Evolutionary conservation across 92 coral and sea anemone species (phyloP), one percentile per base, ranked within the genome.

Genomic region (Virgularia gustaviana): DNA sequence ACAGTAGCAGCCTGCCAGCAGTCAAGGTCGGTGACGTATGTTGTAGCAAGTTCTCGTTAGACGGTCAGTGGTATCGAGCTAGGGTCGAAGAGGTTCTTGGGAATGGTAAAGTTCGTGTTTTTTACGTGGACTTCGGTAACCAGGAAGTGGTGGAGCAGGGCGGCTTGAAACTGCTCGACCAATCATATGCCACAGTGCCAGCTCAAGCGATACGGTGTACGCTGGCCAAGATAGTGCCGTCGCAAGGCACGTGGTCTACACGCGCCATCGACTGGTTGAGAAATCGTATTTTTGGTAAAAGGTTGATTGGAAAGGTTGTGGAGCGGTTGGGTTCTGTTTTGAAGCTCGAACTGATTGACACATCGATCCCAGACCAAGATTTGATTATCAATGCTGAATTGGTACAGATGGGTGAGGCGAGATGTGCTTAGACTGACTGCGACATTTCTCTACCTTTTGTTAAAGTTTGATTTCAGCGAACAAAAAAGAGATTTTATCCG

Each of bases 101-200:
- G 28, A 68, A 80, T 12, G 64, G 65, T 25, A 42, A 65, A 27
- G 67, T 85, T 36, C 49, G 41, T 15, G 96, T 85, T 18, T 92
- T 58, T 30, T 90, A 73, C 62, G 80, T 85, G 23, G 96, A 90
- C 73, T 90, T 81, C 74, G 96, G 96, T 13, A 88, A 90, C 81
- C 57, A 72, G 18, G 94, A 90, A 72, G 80, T 56, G 9, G 49
- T 72, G n/a, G 9, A 87, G 0, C 56, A 79, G 2, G 75, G 74
- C 67, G 77, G 57, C 30, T 75, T 90, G 30, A 63, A 85, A 41
- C 35, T 63, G 65, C 61, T 84, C 19, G 51, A 30, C 44, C 76
- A 58, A 24, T 71, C 59, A 54, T 82, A 81, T 60, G 72, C 76
- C 27, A 52, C 64, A 45, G 66, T 85, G 27, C 95, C 96, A 13